A percentile compares a stretch with the other conserved stretches of the same genome.
phyloP scores from a whole-genome alignment of 92 coral and sea anemone species.

The Zoanthus gigantus region DNA sequence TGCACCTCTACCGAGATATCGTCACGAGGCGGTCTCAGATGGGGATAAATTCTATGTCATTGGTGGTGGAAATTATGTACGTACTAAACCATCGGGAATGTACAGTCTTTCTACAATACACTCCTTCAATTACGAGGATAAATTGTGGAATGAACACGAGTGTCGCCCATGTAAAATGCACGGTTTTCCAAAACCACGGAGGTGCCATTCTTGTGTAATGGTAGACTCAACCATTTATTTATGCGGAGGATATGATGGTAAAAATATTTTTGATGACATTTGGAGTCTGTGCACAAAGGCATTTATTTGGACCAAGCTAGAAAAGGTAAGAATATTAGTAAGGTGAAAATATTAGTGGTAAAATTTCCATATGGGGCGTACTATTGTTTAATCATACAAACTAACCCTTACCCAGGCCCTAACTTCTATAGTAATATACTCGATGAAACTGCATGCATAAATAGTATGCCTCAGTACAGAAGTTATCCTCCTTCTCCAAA shows the following conservation, averaged over 20 bases:
- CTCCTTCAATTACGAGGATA: slow-evolving; percentile 61
- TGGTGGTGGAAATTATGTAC: slow-evolving; percentile 85
- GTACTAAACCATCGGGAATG: slow-evolving; percentile 67
- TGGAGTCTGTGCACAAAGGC: slow-evolving; percentile 30
- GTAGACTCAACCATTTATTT: slow-evolving; percentile 69
- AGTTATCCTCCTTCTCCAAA: too few relatives aligned
- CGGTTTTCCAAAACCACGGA: slow-evolving; percentile 84
- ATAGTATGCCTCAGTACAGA: too few relatives aligned
- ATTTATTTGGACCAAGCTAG: too few relatives aligned
- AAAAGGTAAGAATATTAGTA: too few relatives aligned
- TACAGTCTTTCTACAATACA: slow-evolving; percentile 71
- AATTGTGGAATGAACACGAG: slow-evolving; percentile 66
- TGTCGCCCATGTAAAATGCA: slow-evolving; percentile 67
- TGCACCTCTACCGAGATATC: slow-evolving; percentile 69
- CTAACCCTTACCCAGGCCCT: too few relatives aligned
- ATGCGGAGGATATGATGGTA: slow-evolving; percentile 90
- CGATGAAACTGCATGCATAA: too few relatives aligned
- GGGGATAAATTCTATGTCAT: slow-evolving; percentile 78
- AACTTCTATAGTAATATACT: too few relatives aligned
- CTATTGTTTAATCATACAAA: too few relatives aligned
- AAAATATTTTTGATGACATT: slow-evolving; percentile 75
- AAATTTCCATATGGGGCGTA: too few relatives aligned
- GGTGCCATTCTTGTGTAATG: slow-evolving; percentile 91
- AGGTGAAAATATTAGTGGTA: too few relatives aligned
- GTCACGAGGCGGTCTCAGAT: slow-evolving; percentile 85